Base-by-base conservation (phyloP, 2,888 invertebrate genomes). In the Philhelius pedissequus region DNA sequence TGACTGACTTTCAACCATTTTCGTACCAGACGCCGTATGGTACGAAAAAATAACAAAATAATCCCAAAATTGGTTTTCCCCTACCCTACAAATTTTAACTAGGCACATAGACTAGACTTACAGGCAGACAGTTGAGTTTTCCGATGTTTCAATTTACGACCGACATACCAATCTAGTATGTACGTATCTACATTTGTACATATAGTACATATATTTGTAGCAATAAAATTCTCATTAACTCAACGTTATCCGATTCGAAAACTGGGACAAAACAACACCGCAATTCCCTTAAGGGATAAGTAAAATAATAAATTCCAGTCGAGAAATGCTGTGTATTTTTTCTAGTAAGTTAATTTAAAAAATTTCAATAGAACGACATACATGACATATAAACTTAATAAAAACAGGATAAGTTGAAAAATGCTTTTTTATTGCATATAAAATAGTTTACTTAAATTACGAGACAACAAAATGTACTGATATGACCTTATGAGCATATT, bases 161-260 rank as follows among this genome's bases (percentile, higher is more conserved):
- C 1, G 30, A 40, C 35, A 45, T 11, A 27, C 40, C n/a, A n/a
- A n/a, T n/a, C n/a, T n/a, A n/a, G n/a, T n/a, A n/a, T n/a, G n/a
- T n/a, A n/a, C n/a, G n/a, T n/a, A n/a, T n/a, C n/a, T n/a, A n/a
- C n/a, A n/a, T n/a, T n/a, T n/a, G n/a, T n/a, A n/a, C n/a, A n/a
- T n/a, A n/a, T n/a, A n/a, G n/a, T n/a, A n/a, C n/a, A n/a, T n/a
- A n/a, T n/a, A n/a, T n/a, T n/a, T n/a, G n/a, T 56, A 38, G 74
- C 58, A 64, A 75, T 78, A 78, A 74, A 78, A 78, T 50, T 38
- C 69, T 64, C 73, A 69, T 78, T 74, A 64, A 56, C 48, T 20
- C 32, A 8, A n/a, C 40, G 40, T 73, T 64, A 74, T 69, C 73
- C 62, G 66, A 60, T 50, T 64, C 50, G 9, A 62, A 62, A 83